Conservation (phyloP, 2,888 invertebrate genomes). For the Ectropis crepuscularia region DNA sequence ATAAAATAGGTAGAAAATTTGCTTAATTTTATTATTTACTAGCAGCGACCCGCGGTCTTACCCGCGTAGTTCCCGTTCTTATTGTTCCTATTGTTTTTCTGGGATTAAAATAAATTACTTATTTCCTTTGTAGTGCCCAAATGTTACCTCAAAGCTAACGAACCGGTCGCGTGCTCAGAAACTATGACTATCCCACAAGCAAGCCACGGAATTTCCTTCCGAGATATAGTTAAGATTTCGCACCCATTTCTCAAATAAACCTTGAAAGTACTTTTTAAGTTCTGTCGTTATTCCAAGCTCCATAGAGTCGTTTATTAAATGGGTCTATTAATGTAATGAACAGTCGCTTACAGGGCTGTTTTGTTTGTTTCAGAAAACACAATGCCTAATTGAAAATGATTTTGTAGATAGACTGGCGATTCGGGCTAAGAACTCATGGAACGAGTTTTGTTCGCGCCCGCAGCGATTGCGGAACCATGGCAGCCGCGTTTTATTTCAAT, state of each 20-base stretch:
- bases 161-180: slow-evolving; percentile 15
- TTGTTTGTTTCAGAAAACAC: slow-evolving; percentile 5
- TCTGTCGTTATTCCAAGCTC: slow-evolving; percentile 20
- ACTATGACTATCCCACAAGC: slow-evolving; percentile 2
- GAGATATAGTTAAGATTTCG: slow-evolving; percentile 16
- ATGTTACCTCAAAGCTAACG: neutral
- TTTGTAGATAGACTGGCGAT: neutral
- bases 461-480: no score
- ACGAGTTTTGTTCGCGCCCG: no score
- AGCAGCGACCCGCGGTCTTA: no score
- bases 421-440: no score
- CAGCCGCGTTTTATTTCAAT: no score
- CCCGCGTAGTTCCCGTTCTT: no score
- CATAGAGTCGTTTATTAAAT: slow-evolving; percentile 17
- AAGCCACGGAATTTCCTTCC: slow-evolving; percentile 1
- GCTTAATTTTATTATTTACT: no score
- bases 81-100: no score
- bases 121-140: no score
- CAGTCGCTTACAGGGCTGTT: slow-evolving; percentile 7
- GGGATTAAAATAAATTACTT: no score
- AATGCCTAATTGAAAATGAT: slow-evolving; percentile 1
- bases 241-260: slow-evolving; percentile 25
- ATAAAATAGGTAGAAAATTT: no score
- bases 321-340: slow-evolving; percentile 17
- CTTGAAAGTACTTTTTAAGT: slow-evolving; percentile 24